Evolutionary conservation across 2,113 vertebrate species (phyloP).

Genomic region (Apteryx mantelli): DNA sequence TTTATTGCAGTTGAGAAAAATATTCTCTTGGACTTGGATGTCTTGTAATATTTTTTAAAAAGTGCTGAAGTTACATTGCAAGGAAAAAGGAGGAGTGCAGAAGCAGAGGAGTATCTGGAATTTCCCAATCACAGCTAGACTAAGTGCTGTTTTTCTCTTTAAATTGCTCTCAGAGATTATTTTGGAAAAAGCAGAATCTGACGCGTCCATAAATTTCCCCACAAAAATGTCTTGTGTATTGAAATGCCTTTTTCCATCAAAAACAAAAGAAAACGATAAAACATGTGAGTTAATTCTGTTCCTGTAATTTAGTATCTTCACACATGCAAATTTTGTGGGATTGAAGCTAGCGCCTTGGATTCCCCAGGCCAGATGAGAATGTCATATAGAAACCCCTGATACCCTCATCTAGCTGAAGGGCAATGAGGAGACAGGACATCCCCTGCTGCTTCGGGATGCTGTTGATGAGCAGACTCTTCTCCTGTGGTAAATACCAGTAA

Average conservation of each 20-base stretch:
- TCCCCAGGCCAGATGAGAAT: background rate
- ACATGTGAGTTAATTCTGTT: background rate
- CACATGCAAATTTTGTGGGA: background rate
- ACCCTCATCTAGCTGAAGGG: background rate
- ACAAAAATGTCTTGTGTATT: background rate
- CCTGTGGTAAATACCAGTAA: background rate
- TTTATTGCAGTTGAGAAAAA: background rate
- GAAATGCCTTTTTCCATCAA: background rate
- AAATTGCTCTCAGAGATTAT: background rate
- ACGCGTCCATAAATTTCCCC: background rate
- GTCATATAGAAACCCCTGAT: rapidly evolving
- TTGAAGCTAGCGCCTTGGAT: background rate
- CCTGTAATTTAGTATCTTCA: background rate
- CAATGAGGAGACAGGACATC: background rate
- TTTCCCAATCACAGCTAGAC: background rate
- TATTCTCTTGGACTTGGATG: background rate
- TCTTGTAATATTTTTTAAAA: background rate
- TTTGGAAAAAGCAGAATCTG: background rate
- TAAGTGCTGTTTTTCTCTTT: background rate
- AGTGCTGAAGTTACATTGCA: background rate
- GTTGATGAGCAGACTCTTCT: background rate
- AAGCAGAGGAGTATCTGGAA: background rate
- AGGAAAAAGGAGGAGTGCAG: rapidly evolving
- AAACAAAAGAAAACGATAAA: background rate
- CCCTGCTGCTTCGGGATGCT: background rate